Conservation (phyloP, 2,888 invertebrate genomes). For the Perithous albicinctus region DNA sequence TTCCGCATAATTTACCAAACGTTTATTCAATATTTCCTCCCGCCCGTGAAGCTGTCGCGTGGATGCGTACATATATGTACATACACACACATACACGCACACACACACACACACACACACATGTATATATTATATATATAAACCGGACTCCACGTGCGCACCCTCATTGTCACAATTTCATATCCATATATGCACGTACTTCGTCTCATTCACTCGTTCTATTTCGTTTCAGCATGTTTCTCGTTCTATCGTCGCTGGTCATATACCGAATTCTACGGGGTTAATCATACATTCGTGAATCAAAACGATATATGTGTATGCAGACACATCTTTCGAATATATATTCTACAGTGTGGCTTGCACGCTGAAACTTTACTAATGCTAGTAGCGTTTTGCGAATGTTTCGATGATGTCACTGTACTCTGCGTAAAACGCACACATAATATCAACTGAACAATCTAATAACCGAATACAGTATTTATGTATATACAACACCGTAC, state of each 20-base stretch:
- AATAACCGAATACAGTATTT: slow-evolving; percentile 17
- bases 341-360: background rate
- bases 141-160: too few relatives aligned
- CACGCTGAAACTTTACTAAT: slow-evolving; percentile 6
- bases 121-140: too few relatives aligned
- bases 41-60: slow-evolving; percentile 31
- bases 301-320: slow-evolving; percentile 44
- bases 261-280: slow-evolving; percentile 62
- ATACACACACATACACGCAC: too few relatives aligned
- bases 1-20: slow-evolving; percentile 69
- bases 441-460: slow-evolving; percentile 35
- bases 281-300: slow-evolving; percentile 69
- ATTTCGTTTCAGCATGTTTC: slow-evolving; percentile 37
- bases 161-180: slow-evolving; percentile 51
- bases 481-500: slow-evolving; percentile 26
- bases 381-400: background rate
- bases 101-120: too few relatives aligned
- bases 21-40: slow-evolving; percentile 71
- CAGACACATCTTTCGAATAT: background rate
- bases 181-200: slow-evolving; percentile 27
- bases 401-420: background rate
- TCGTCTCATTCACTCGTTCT: slow-evolving; percentile 42
- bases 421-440: slow-evolving; percentile 4
- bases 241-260: slow-evolving; percentile 20
- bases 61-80: slow-evolving; percentile 26